Conservation (phyloP, 1,140 invertebrate species). For the Ceratosolen solmsi region DNA sequence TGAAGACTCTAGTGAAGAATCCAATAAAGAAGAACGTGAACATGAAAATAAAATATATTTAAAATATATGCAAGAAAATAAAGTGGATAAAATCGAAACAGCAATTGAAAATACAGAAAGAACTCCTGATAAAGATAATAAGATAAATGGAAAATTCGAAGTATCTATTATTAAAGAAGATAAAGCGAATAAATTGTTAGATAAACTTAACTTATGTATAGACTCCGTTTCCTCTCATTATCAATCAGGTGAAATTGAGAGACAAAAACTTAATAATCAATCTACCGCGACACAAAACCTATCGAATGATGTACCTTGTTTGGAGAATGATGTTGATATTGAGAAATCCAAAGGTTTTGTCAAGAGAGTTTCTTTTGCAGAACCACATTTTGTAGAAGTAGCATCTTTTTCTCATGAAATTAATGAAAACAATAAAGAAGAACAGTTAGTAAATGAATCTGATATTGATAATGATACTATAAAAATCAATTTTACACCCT, state of each 20-base stretch:
- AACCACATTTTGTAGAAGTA: constrained; percentile 41
- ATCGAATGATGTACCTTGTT: neutral
- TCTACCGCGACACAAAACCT: neutral
- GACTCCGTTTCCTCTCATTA: too few species aligned
- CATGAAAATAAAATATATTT: too few species aligned
- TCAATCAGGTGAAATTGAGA: neutral
- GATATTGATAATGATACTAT: constrained; percentile 55
- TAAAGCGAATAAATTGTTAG: too few species aligned
- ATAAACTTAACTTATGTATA: too few species aligned
- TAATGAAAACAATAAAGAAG: neutral
- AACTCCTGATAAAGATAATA: constrained; percentile 24
- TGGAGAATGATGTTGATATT: neutral
- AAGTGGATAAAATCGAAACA: too few species aligned
- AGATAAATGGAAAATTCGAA: too few species aligned
- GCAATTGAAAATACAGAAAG: constrained; percentile 25
- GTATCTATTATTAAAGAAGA: too few species aligned
- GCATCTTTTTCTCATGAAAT: neutral
- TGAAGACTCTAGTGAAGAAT: too few species aligned
- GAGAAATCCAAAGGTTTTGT: constrained; percentile 35
- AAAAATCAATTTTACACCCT: constrained; percentile 63
- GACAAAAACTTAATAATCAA: constrained; percentile 14
- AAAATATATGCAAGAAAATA: too few species aligned
- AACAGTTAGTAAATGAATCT: constrained; percentile 34
- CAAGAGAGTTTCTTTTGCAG: constrained; percentile 57
- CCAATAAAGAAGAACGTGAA: too few species aligned